These are phyloP conservation scores for Anhinga anhinga DNA, from an alignment of 2,113 vertebrate species.

Conservation along the genomic window DNA sequence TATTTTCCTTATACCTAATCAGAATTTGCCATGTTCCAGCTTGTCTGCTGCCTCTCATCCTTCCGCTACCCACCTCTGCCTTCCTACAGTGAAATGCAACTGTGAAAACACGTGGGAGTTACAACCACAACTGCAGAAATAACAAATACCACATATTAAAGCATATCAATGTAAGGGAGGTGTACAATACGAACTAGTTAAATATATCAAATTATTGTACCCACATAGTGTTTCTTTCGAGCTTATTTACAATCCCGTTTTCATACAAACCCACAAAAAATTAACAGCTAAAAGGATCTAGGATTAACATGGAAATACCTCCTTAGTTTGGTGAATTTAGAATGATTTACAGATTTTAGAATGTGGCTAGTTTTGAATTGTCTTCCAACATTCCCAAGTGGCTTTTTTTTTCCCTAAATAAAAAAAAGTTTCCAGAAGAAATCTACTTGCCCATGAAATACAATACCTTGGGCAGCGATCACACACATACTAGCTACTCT, in stretches of 20 bases:
- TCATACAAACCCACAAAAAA: background rate
- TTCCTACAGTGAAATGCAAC: background rate
- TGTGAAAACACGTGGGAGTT: background rate
- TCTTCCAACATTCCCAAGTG: background rate
- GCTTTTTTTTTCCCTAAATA: background rate
- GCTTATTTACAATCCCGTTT: background rate
- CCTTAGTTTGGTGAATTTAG: background rate
- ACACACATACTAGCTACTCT: background rate
- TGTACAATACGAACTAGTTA: fast-evolving
- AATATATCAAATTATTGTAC: background rate
- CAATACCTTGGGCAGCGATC: background rate
- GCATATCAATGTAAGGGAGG: background rate
- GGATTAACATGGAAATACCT: background rate
- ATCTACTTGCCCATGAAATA: background rate
- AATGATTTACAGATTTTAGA: background rate
- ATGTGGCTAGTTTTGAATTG: background rate
- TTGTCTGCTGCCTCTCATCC: background rate
- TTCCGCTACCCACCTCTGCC: background rate
- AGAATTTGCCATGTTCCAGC: background rate
- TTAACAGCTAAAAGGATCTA: background rate
- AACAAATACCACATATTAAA: background rate
- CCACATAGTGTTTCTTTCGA: background rate
- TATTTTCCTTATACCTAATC: background rate
- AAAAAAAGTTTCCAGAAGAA: background rate
- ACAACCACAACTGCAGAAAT: background rate